Conservation (phyloP, 2,888 invertebrate species). For the Eremobia ochroleuca region DNA sequence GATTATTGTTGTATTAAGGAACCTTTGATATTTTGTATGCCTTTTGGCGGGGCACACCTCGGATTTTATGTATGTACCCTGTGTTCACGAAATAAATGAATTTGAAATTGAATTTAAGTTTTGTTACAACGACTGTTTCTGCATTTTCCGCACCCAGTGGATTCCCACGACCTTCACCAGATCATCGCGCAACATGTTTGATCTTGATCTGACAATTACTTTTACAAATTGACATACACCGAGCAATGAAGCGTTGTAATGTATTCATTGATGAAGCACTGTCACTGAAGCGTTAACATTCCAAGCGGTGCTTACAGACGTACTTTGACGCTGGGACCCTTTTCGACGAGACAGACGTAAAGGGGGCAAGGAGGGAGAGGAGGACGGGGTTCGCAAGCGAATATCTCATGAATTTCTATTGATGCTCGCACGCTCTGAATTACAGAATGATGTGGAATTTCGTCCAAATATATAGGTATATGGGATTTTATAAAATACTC, state of each 20-base stretch:
- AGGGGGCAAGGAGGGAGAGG: too few relatives aligned
- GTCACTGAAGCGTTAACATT: neutral
- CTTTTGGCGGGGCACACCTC: too few relatives aligned
- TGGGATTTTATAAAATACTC: neutral
- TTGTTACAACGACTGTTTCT: neutral
- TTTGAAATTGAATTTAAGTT: too few relatives aligned
- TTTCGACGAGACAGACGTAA: neutral
- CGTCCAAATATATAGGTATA: neutral
- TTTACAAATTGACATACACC: neutral
- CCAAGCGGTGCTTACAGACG: neutral
- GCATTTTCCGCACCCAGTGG: neutral
- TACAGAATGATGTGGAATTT: conserved; percentile 23
- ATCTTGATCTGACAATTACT: neutral
- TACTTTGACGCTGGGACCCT: neutral
- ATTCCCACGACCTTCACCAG: neutral
- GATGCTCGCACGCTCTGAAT: conserved; percentile 22
- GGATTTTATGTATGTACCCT: too few relatives aligned
- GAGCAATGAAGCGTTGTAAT: neutral
- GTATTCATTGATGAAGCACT: neutral
- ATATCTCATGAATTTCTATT: conserved; percentile 50
- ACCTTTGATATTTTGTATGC: too few relatives aligned
- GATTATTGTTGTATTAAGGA: too few relatives aligned
- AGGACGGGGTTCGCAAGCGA: neutral
- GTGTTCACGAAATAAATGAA: too few relatives aligned
- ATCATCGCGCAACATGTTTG: neutral